Evolutionary conservation across 2,888 invertebrate genomes (phyloP).

Genomic region (Drosophila neutralis): DNA sequence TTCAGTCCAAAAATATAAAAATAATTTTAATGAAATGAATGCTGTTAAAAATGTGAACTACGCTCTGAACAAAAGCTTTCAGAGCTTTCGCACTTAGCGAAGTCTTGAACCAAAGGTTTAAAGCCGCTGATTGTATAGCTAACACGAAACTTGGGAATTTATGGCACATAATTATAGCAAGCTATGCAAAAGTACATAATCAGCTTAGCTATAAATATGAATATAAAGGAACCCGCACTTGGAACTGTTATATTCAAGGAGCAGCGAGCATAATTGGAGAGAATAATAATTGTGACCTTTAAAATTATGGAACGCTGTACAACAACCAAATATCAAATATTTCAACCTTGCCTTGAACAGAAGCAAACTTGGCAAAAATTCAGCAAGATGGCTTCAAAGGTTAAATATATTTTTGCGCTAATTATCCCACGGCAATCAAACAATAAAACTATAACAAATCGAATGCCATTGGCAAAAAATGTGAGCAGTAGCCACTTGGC

Average conservation of each 20-base stretch:
- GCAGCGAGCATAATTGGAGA: constrained; percentile 6
- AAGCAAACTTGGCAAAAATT: constrained; percentile 6
- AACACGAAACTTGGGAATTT: constrained; percentile 29
- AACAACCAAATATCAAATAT: constrained; percentile 3
- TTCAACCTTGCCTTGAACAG: constrained; percentile 14
- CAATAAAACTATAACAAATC: constrained; percentile 26
- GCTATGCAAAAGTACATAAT: not conserved
- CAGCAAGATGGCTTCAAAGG: constrained; percentile 10
- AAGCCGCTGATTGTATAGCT: not conserved
- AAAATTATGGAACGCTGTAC: not conserved
- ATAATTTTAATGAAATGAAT: not conserved
- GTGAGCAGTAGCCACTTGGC: constrained; percentile 5
- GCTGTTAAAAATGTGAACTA: not conserved
- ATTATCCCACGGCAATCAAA: constrained; percentile 23
- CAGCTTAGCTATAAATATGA: constrained; percentile 12
- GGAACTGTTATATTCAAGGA: constrained; percentile 6
- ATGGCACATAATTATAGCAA: not conserved
- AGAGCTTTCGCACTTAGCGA: constrained; percentile 4
- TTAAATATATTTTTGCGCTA: constrained; percentile 16
- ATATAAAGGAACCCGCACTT: not conserved
- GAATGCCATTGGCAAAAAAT: constrained; percentile 32
- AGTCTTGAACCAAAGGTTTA: constrained; percentile 19
- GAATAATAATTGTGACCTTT: not conserved
- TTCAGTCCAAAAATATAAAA: not conserved
- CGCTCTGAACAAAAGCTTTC: not conserved